Evolutionary conservation across 53 echinoderm and acorn worm genomes (phyloP).

Genomic region (Hippasteria phrygiana): DNA sequence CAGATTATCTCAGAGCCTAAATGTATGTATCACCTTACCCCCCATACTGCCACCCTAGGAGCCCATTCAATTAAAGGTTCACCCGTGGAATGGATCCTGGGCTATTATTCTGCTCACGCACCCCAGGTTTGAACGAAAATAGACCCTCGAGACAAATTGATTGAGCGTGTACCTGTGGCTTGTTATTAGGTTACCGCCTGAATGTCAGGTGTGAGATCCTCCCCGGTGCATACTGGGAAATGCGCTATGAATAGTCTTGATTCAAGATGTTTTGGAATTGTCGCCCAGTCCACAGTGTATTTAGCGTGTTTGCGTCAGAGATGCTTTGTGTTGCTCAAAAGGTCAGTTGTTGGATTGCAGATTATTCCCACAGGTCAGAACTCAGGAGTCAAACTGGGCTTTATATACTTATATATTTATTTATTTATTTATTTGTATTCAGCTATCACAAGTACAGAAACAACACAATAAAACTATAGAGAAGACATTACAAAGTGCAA

Average conservation of each 20-base stretch:
- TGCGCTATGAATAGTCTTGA: neutral
- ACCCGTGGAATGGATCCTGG: neutral
- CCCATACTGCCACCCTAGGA: neutral
- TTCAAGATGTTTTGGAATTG: neutral
- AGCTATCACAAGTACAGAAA: too few relatives aligned
- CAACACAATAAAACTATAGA: too few relatives aligned
- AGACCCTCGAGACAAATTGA: constrained; percentile 4
- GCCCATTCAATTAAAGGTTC: neutral
- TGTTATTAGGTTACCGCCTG: constrained; percentile 33
- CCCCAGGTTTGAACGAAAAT: neutral
- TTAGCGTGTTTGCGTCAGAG: neutral
- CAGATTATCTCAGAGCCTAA: too few relatives aligned
- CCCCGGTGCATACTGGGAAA: neutral
- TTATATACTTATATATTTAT: neutral
- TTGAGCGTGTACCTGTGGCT: constrained; percentile 16
- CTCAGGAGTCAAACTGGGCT: neutral
- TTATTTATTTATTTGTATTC: neutral
- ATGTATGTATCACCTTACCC: too few relatives aligned
- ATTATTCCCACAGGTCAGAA: neutral
- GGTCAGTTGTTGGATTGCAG: too few relatives aligned
- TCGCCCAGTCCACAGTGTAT: neutral
- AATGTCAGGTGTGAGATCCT: constrained; percentile 24
- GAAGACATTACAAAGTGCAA: too few relatives aligned
- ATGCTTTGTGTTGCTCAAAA: neutral
- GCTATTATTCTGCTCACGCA: neutral